Evolutionary conservation across 2,888 invertebrate genomes (phyloP), one percentile per base, ranked within the genome.

Genomic region (Tyria jacobaeae): DNA sequence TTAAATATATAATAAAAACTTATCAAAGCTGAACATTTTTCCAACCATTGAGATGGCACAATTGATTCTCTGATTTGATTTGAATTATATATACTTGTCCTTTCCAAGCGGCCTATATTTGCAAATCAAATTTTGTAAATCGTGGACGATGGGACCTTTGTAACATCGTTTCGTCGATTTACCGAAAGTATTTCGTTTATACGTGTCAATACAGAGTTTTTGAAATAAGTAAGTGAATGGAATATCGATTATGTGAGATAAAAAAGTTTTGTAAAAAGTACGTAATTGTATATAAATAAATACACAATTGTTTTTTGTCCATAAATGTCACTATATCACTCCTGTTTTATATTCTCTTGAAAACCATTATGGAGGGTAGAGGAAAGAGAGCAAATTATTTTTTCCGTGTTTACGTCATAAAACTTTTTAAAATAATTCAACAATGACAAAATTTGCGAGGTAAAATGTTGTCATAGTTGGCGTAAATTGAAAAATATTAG

Each of bases 61-160:
- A 88, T 88, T 81, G 81, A 84, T 87, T 86, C 82, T 74, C 79
- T 79, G 82, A 83, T 82, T 86, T 76, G 70, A 68, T n/a, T n/a
- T n/a, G 68, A 85, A 85, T 87, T 83, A 84, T 76, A 81, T 65
- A 54, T 62, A 63, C 72, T 79, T 80, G 75, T 73, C 77, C 75
- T 77, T 75, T 70, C 65, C 66, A 69, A 79, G 66, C 75, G 73
- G 74, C 80, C 71, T 82, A 80, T 86, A 86, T 87, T 85, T 87
- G 80, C 81, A 85, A 86, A 85, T 84, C 83, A 84, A 83, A 82
- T 88, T 87, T 83, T 82, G 70, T 71, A 70, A 83, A 39, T 80
- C 79, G 77, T 77, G 72, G 70, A 71, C 69, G 64, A 57, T 31
- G 34, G 60, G 62, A 71, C 81, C 81, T 78, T 75, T 76, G 69